Percentiles rank a stretch among this genome's conserved stretches.
phyloP scores from a whole-genome alignment of 2,797 vertebrate species.

The Hoplostethus atlanticus region DNA sequence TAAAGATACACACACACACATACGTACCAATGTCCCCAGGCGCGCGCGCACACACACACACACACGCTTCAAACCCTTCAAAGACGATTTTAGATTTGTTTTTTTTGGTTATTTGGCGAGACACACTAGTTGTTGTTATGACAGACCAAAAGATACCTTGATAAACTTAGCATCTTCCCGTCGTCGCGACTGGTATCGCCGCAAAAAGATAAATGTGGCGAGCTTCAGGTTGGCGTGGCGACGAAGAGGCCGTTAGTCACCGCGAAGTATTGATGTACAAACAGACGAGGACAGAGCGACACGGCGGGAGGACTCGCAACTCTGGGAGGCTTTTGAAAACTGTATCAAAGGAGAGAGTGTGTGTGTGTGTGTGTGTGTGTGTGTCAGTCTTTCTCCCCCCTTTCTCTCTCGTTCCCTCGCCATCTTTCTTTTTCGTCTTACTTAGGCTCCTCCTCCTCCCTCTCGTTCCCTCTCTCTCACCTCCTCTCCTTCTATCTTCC shows the following conservation, averaged over 20 bases:
- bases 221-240: constrained; percentile 60
- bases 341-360: constrained; percentile 46
- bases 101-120: too few species aligned
- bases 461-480: neutral
- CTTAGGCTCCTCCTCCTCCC: neutral
- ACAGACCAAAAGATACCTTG: too few species aligned
- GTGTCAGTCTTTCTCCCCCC: too few species aligned
- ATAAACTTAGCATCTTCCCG: too few species aligned
- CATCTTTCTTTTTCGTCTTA: neutral
- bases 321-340: constrained; percentile 49
- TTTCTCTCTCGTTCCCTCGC: neutral
- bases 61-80: neutral
- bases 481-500: neutral
- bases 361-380: too few species aligned
- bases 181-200: too few species aligned
- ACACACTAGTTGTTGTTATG: too few species aligned
- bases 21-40: neutral
- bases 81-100: too few species aligned
- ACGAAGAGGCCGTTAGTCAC: constrained; percentile 66
- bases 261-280: constrained; percentile 69
- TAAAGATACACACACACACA: neutral
- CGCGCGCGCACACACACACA: neutral
- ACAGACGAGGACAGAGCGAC: constrained; percentile 70
- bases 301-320: constrained; percentile 45
- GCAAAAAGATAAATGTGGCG: too few species aligned